phyloP scores from a whole-genome alignment of 2,113 vertebrate species.

The Nothobranchius kuhntae region DNA sequence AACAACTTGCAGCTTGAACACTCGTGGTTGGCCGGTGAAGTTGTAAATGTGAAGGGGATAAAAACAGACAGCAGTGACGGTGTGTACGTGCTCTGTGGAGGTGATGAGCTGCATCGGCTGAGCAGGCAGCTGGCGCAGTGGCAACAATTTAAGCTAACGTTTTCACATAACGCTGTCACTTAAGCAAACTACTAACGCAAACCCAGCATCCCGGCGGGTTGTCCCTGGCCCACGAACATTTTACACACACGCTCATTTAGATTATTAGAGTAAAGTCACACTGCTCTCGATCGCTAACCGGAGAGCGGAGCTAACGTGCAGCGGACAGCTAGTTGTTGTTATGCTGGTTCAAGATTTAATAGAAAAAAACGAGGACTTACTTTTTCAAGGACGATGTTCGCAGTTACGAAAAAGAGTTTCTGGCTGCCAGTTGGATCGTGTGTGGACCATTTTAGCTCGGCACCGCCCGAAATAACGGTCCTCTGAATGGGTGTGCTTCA shows the following conservation, averaged over 20 bases:
- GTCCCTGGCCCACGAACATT: neutral
- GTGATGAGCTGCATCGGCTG: conserved; percentile 38
- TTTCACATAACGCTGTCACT: conserved; percentile 19
- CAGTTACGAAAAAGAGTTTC: conserved; percentile 53
- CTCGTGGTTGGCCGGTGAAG: neutral
- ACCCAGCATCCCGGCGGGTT: neutral
- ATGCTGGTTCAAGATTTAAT: conserved; percentile 13
- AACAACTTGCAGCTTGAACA: too few species aligned
- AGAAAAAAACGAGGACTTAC: conserved; percentile 61
- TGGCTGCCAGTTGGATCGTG: conserved; percentile 57
- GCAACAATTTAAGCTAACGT: conserved; percentile 47
- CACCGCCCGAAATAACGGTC: conserved; percentile 63
- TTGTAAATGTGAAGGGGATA: neutral
- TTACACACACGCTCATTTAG: neutral
- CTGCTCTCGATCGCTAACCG: neutral
- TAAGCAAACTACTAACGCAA: conserved; percentile 29
- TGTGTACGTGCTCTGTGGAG: conserved; percentile 13
- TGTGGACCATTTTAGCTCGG: conserved; percentile 79
- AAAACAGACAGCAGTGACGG: neutral
- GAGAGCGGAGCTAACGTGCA: conserved; percentile 36
- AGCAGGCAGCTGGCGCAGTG: conserved; percentile 47
- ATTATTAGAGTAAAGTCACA: neutral
- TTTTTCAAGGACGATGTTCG: conserved; percentile 52
- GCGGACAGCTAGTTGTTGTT: conserved; percentile 31
- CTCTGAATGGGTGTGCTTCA: conserved; percentile 48